phyloP scores from a whole-genome alignment of 2,797 vertebrate genomes.

The Sebastes cheni region DNA sequence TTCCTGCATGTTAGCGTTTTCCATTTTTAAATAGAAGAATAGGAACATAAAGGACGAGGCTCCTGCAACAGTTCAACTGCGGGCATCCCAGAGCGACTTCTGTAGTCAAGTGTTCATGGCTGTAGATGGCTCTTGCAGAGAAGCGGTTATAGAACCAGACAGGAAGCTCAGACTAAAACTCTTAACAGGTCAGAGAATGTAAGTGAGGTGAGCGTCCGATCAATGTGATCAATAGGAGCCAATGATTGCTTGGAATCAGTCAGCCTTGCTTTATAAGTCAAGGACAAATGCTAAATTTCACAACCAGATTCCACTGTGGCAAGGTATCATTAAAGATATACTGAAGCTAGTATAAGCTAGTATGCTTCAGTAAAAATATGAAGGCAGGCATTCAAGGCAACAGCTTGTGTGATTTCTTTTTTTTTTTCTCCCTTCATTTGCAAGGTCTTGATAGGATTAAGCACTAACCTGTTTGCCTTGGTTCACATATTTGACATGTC shows the following conservation, averaged over 20 bases:
- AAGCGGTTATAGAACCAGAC: constrained; percentile 18
- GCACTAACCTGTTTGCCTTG: constrained; percentile 48
- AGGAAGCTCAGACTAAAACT: constrained; percentile 44
- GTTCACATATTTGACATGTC: constrained; percentile 44
- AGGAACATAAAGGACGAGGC: constrained; percentile 4
- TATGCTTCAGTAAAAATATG: background rate
- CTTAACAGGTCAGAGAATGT: constrained; percentile 37
- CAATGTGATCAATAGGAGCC: constrained; percentile 58
- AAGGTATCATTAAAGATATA: background rate
- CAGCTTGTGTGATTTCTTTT: background rate
- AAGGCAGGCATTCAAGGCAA: constrained; percentile 11
- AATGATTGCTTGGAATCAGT: constrained; percentile 56
- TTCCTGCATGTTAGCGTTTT: constrained; percentile 14
- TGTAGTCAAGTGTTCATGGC: background rate
- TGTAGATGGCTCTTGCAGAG: background rate
- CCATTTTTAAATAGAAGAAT: constrained; percentile 15
- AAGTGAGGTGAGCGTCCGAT: constrained; percentile 49
- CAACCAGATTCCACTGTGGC: constrained; percentile 2
- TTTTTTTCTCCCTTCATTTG: constrained; percentile 13
- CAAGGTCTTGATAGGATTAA: constrained; percentile 49
- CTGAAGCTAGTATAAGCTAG: background rate
- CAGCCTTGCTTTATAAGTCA: constrained; percentile 47
- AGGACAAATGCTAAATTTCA: constrained; percentile 35
- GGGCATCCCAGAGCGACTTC: background rate
- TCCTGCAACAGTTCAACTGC: background rate